These are phyloP conservation scores for Podocnemis expansa DNA, from an alignment of 2,113 vertebrate genomes.

Conservation along the genomic window DNA sequence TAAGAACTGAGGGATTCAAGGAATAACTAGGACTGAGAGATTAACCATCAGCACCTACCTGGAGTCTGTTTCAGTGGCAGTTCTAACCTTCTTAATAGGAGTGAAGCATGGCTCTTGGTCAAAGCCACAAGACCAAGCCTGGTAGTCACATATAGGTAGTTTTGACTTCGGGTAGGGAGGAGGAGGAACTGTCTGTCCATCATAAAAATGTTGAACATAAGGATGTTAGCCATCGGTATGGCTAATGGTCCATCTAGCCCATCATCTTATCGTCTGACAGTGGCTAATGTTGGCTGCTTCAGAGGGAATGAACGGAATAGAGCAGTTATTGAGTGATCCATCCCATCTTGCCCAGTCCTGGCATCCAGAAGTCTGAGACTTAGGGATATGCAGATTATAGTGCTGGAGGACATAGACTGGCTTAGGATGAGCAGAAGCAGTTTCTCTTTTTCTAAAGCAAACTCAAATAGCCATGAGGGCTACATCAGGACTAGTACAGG, in stretches of 20 bases:
- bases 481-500: no score
- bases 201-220: background rate
- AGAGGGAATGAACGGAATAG: background rate
- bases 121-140: background rate
- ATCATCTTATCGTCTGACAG: background rate
- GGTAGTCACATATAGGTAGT: background rate
- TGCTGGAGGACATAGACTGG: background rate
- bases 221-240: background rate
- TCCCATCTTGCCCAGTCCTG: no score
- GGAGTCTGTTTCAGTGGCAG: background rate
- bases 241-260: no score
- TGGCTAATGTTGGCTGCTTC: background rate
- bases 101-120: background rate
- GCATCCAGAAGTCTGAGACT: background rate
- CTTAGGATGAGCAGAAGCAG: background rate
- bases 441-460: no score
- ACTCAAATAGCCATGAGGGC: no score
- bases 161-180: background rate
- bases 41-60: background rate
- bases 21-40: background rate
- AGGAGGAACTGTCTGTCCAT: background rate
- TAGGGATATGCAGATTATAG: background rate
- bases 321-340: background rate
- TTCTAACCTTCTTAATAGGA: background rate
- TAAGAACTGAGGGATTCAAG: background rate